These are phyloP conservation scores for Salvator merianae DNA, from an alignment of 2,113 vertebrate species.

Conservation along the genomic window DNA sequence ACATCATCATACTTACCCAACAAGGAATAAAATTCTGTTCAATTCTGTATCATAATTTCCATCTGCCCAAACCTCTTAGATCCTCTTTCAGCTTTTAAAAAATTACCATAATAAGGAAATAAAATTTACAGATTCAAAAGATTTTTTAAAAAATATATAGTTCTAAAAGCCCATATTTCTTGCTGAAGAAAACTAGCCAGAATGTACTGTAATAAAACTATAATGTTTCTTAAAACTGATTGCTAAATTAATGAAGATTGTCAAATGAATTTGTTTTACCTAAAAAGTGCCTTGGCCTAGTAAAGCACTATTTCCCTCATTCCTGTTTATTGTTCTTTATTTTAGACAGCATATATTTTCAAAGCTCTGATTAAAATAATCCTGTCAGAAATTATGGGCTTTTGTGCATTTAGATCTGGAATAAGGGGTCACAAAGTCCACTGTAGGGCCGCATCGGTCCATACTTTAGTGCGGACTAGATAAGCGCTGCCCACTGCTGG, in stretches of 20 bases:
- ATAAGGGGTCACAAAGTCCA: no score
- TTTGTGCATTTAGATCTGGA: no score
- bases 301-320: background rate
- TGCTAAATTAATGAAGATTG: background rate
- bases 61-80: background rate
- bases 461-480: background rate
- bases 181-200: conserved; percentile 1
- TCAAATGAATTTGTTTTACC: background rate
- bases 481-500: no score
- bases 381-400: background rate
- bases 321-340: background rate
- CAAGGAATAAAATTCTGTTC: background rate
- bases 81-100: background rate
- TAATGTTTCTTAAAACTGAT: background rate
- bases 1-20: conserved; percentile 6
- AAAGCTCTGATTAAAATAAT: conserved; percentile 26
- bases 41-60: background rate
- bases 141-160: background rate
- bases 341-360: background rate
- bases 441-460: no score
- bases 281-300: conserved; percentile 2
- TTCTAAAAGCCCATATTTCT: background rate
- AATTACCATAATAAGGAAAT: background rate
- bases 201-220: background rate
- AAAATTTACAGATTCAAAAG: background rate